A percentile compares a stretch with the other conserved stretches of the same genome.
Conservation (phyloP, 2,113 vertebrate genomes). For the Dipodomys merriami region DNA sequence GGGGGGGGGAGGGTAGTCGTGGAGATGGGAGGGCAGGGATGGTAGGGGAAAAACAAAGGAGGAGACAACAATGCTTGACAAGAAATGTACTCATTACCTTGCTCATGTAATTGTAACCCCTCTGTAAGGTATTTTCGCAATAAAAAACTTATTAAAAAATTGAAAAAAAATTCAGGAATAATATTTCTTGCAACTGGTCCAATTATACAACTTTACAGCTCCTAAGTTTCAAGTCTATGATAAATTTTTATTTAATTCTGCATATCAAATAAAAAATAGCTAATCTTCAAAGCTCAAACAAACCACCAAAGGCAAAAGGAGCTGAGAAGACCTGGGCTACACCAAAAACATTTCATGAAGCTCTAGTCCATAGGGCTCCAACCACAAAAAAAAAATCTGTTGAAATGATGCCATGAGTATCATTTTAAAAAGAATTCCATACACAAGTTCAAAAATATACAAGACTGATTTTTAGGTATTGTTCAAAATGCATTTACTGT, state of each 20-base stretch:
- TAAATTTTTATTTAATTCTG: slow-evolving; percentile 46
- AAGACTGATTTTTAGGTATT: slow-evolving; percentile 26
- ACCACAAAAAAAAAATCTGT: not conserved
- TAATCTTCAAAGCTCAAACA: slow-evolving; percentile 28
- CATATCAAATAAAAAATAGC: not conserved
- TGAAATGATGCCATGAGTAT: not conserved
- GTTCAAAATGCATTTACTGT: not conserved
- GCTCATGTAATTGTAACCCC: too few relatives aligned
- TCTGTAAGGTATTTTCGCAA: too few relatives aligned
- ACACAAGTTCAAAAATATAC: not conserved
- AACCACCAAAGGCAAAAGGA: not conserved
- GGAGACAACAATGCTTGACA: too few relatives aligned
- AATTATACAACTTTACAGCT: not conserved
- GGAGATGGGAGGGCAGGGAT: too few relatives aligned
- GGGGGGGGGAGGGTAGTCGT: too few relatives aligned
- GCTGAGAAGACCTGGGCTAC: slow-evolving; percentile 5
- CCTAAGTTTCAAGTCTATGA: not conserved
- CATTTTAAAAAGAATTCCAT: not conserved
- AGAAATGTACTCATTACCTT: too few relatives aligned
- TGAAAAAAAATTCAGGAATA: not conserved
- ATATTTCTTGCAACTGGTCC: not conserved
- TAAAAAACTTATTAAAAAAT: too few relatives aligned
- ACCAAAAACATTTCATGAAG: not conserved
- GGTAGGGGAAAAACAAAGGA: too few relatives aligned
- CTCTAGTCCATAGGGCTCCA: not conserved